Evolutionary conservation across 2,888 invertebrate genomes (phyloP), one percentile per base, ranked within the genome.

Genomic region (Drosophila vallismaia): DNA sequence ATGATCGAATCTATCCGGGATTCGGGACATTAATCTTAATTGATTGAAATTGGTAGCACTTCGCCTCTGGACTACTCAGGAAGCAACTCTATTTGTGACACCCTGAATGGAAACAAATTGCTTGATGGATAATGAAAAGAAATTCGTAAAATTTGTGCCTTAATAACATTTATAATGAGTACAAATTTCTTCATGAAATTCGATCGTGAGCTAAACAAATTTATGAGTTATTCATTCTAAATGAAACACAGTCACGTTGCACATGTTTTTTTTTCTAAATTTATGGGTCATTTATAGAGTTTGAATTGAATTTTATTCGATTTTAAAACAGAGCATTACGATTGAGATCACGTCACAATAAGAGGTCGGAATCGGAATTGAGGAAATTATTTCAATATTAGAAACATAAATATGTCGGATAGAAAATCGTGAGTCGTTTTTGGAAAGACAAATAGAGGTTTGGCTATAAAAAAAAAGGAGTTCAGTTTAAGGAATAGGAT

Each of bases 11-110:
- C 12, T 7, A 8, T 33, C 24, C 46, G 31, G 12, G 26, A 42
- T 42, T n/a, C 8, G 68, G 75, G 75, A 81, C 76, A 87, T 82
- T 67, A 55, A 76, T 82, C 83, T 82, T 71, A 86, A 82, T 87
- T 85, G 80, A 78, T 29, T 54, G 51, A 10, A 49, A 42, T 46
- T 38, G 54, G 33, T n/a, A 49, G 31, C 40, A 38, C 5, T 45
- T n/a, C 24, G 31, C 26, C 38, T 26, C 48, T 48, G 63, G 63
- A 62, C 60, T 62, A 31, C 31, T 62, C 63, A 63, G 60, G 72
- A 72, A 50, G 38, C 49, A 36, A 50, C 72, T 60, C 36, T 33
- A 55, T 31, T 31, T 10, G 36, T 8, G 57, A 52, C 58, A 58
- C 26, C 52, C n/a, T 10, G 12, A 68, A 58, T 58, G 51, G 38